phyloP scores from a whole-genome alignment of 2,113 vertebrate genomes.

The Sinosuthora webbiana region DNA sequence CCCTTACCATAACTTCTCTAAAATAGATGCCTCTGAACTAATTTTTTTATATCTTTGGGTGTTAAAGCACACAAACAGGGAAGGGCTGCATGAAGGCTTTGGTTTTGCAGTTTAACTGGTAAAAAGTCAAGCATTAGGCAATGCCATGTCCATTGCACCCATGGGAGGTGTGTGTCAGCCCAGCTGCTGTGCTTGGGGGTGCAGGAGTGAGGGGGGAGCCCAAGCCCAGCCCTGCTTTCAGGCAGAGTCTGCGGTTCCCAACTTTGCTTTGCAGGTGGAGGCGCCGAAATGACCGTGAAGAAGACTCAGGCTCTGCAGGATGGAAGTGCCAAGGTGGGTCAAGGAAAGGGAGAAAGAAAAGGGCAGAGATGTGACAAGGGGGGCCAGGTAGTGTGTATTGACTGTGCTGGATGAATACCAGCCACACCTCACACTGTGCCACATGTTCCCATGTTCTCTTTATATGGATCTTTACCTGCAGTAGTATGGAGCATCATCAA shows the following conservation, averaged over 20 bases:
- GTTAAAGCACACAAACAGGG: neutral
- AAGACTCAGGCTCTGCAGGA: constrained; percentile 44
- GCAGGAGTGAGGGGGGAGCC: neutral
- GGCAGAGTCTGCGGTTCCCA: neutral
- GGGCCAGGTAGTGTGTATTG: rapidly evolving
- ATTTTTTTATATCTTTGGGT: neutral
- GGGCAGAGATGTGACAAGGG: neutral
- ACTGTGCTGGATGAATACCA: neutral
- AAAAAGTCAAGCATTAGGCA: neutral
- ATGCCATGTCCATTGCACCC: neutral
- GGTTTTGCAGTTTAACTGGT: neutral
- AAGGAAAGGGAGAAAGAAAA: neutral
- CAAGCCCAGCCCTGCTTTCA: neutral
- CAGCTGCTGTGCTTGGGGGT: rapidly evolving
- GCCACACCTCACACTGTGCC: rapidly evolving
- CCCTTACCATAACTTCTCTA: neutral
- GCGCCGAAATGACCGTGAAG: constrained; percentile 37
- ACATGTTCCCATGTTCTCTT: neutral
- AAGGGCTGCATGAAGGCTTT: neutral
- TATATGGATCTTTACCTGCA: neutral
- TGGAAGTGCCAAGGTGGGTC: constrained; percentile 67
- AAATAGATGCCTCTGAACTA: neutral
- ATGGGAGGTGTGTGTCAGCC: neutral
- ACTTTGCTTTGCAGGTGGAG: constrained; percentile 43
- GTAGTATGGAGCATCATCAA: neutral